Evolutionary conservation across 2,113 vertebrate genomes (phyloP).

Genomic region (Myrmecophaga tridactyla): DNA sequence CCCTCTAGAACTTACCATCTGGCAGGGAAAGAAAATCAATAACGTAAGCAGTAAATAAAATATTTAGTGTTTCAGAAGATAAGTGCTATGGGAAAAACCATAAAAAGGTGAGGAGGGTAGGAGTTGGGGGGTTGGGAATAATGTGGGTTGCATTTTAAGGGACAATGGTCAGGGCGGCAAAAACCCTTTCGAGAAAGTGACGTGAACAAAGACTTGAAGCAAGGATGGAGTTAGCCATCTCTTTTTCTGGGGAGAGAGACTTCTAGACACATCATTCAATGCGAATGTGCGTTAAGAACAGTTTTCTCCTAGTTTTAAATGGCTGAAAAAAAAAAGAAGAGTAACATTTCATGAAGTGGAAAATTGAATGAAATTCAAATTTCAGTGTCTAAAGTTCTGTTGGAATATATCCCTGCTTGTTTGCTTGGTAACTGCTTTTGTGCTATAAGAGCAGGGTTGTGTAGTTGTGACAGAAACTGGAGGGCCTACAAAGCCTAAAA

Average conservation of each 20-base stretch:
- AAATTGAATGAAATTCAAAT: neutral
- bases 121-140: neutral
- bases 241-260: neutral
- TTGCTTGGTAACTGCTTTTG: neutral
- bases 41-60: neutral
- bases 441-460: neutral
- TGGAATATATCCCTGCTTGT: neutral
- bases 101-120: neutral
- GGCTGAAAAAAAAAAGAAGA: constrained; percentile 13
- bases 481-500: neutral
- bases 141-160: neutral
- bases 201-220: neutral
- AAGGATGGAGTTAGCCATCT: neutral
- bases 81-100: neutral
- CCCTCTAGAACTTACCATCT: neutral
- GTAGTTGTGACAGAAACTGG: neutral
- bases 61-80: constrained; percentile 6
- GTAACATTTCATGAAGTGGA: neutral
- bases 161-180: neutral
- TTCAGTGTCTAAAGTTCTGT: neutral
- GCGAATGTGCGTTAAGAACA: neutral
- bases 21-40: neutral
- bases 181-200: neutral
- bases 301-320: constrained; percentile 14
- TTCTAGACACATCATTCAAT: neutral